phyloP scores from a whole-genome alignment of 2,113 vertebrate species.

The Melospiza melodia region DNA sequence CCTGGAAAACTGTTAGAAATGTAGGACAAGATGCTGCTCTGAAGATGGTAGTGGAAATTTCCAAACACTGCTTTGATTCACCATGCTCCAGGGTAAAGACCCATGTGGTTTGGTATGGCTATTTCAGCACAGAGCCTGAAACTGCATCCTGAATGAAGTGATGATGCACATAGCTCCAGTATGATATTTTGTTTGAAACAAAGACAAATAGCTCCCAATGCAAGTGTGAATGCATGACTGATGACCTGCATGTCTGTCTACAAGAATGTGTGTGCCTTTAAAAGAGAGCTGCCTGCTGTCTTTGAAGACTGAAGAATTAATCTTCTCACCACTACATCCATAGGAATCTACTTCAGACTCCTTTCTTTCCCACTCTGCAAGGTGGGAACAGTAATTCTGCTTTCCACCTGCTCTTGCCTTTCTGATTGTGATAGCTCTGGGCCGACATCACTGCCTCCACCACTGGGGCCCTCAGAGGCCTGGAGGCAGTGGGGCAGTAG shows the following conservation, averaged over 20 bases:
- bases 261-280: neutral
- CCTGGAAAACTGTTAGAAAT: neutral
- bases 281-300: neutral
- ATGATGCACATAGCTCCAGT: neutral
- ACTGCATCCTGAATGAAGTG: neutral
- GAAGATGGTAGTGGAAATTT: neutral
- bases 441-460: neutral
- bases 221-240: fast-evolving
- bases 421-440: neutral
- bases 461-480: fast-evolving
- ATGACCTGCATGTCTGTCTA: neutral
- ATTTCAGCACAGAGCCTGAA: neutral
- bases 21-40: neutral
- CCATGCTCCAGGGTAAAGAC: neutral
- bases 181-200: neutral
- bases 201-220: neutral
- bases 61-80: neutral
- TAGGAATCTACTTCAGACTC: neutral
- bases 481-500: neutral
- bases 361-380: neutral
- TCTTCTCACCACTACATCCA: neutral
- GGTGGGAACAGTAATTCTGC: neutral
- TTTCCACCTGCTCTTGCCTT: neutral
- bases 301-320: neutral
- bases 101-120: neutral